These are phyloP conservation scores for Papilio gigon DNA, from an alignment of 2,888 invertebrate species.

Conservation along the genomic window DNA sequence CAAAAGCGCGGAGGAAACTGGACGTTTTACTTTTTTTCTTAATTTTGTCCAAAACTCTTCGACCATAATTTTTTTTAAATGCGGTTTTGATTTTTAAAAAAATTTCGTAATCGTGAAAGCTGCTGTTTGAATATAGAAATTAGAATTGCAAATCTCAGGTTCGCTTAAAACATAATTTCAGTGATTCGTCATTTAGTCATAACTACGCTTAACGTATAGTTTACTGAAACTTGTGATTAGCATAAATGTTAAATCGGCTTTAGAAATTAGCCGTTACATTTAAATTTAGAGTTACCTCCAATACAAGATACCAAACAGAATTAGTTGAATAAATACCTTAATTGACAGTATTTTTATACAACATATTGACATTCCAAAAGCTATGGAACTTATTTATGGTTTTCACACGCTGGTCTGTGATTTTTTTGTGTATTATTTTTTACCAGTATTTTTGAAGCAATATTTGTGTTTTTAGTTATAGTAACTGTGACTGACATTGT, in stretches of 20 bases:
- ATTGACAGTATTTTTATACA: not conserved
- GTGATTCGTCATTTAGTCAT: not conserved
- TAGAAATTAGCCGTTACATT: not conserved
- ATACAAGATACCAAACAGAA: conserved; percentile 6
- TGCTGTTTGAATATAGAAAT: not conserved
- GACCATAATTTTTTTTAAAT: not conserved
- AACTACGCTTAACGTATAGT: not conserved
- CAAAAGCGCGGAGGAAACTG: conserved; percentile 91
- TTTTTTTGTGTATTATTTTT: conserved; percentile 13
- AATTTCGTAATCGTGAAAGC: not conserved
- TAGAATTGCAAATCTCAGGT: conserved; percentile 11
- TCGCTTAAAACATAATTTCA: not conserved
- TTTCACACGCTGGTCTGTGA: conserved; percentile 14
- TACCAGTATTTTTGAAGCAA: conserved; percentile 27
- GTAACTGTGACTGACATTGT: conserved; percentile 10
- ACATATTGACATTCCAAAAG: conserved; percentile 36
- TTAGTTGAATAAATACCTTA: not conserved
- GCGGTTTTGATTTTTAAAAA: not conserved
- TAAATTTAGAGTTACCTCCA: conserved; percentile 1
- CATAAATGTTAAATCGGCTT: not conserved
- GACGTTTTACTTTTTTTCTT: not conserved
- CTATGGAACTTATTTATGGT: not conserved
- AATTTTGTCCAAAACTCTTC: not conserved
- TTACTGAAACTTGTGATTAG: conserved; percentile 1
- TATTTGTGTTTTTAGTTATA: not conserved